Evolutionary conservation across 2,888 invertebrate genomes (phyloP), one percentile per base, ranked within the genome.

Genomic region (Deilephila porcellus): DNA sequence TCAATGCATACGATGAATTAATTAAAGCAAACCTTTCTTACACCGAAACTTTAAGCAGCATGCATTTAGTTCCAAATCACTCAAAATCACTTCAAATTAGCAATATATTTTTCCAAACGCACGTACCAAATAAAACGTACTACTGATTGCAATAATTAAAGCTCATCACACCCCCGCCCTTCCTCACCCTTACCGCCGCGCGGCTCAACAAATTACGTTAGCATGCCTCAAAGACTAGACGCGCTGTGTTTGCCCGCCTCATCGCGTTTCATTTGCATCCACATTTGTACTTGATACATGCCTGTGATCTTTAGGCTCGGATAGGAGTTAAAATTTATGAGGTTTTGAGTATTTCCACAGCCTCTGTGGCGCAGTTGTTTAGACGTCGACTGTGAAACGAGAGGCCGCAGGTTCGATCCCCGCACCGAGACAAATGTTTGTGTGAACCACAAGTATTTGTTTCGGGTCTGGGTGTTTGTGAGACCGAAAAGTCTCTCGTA

Each of bases 221-320:
- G 81, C 79, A 78, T 78, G 86, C 89, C 89, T 88, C 89, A 90
- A 90, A 90, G 89, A 83, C 80, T 83, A 90, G 89, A 89, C 89
- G 79, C 73, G 81, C 80, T 81, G 75, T 84, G 80, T 86, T 82
- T 84, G 80, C 77, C 74, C 77, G 76, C 76, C 82, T 79, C 78
- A 76, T 74, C 71, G 73, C 74, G 81, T 79, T 80, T 80, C 79
- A 77, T 78, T 80, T 78, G 75, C 75, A 73, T 56, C 75, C 73
- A 72, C 75, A 76, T 77, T 77, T 79, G 76, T 76, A 76, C 63
- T 76, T 74, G 67, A 72, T 72, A 72, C 52, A 62, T 62, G 53
- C 32, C 45, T 37, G 14, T 45, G 6, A 63, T 32, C 52, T 72
- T 63, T 53, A 20, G 32, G 14, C 19, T 32, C 32, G 20, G 45